Conservation (phyloP, 2,113 vertebrate genomes). For the Rhinolophus ferrumequinum region DNA sequence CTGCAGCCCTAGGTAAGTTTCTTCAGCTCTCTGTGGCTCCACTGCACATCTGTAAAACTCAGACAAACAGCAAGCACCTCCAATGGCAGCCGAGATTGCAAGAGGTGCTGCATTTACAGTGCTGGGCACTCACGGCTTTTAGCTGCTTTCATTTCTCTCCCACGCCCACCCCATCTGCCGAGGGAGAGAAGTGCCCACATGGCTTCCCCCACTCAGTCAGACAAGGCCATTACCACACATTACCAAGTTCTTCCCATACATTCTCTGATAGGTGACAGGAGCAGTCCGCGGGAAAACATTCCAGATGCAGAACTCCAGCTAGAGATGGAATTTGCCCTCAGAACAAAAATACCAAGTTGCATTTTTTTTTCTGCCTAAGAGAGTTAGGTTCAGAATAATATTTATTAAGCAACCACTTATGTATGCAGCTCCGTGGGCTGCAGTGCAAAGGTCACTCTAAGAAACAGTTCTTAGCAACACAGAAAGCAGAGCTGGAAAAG, state of each 20-base stretch:
- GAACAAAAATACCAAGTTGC: conserved; percentile 68
- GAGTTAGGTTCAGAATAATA: conserved; percentile 62
- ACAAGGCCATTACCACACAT: neutral
- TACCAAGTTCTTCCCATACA: neutral
- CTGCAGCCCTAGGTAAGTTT: neutral
- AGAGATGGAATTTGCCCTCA: conserved; percentile 71
- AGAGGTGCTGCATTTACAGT: neutral
- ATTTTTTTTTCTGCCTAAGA: conserved; percentile 59
- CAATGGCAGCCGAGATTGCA: neutral
- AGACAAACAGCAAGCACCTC: neutral
- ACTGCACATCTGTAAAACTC: neutral
- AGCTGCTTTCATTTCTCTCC: neutral
- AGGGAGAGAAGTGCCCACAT: neutral
- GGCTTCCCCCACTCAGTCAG: accelerated
- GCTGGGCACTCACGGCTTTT: accelerated
- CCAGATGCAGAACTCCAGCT: conserved; percentile 61
- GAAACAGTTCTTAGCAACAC: conserved; percentile 25
- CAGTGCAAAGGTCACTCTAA: conserved; percentile 34
- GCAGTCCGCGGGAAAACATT: neutral
- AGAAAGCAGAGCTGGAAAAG: neutral
- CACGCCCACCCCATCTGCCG: neutral
- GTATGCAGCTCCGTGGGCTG: neutral
- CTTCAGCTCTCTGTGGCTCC: neutral
- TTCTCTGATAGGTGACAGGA: neutral
- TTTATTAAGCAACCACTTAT: conserved; percentile 60